Evolutionary conservation across 2,797 vertebrate genomes (phyloP).

Genomic region (Tarsius wallacei): DNA sequence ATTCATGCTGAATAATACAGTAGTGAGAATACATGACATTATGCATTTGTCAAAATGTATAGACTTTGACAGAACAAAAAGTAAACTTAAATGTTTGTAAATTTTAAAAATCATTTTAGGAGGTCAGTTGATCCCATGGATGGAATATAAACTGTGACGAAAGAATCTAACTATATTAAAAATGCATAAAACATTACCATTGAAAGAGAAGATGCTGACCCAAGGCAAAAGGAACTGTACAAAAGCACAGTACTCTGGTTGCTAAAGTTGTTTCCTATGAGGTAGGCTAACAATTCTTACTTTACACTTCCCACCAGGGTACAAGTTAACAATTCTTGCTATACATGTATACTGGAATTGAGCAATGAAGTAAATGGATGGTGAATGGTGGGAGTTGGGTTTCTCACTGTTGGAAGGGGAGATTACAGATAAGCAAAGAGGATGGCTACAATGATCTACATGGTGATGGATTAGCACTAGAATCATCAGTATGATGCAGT

Average conservation of each 20-base stretch:
- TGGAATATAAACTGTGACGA: neutral
- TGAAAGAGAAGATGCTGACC: neutral
- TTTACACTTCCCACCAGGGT: neutral
- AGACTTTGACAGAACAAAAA: neutral
- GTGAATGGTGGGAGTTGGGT: neutral
- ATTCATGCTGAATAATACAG: neutral
- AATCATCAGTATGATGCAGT: neutral
- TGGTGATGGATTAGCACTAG: neutral
- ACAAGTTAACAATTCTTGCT: neutral
- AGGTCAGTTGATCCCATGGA: neutral
- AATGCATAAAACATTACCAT: neutral
- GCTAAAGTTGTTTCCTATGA: neutral
- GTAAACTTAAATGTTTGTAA: neutral
- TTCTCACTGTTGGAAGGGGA: neutral
- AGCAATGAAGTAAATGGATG: neutral
- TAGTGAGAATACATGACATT: neutral
- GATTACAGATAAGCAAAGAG: conserved; percentile 12
- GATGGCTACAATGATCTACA: neutral
- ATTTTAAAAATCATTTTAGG: conserved; percentile 19
- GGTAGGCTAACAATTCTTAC: neutral
- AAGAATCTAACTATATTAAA: neutral
- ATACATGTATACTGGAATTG: neutral
- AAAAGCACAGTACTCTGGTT: neutral
- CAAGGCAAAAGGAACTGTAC: neutral
- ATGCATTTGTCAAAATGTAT: neutral